These are phyloP conservation scores for Pegoplata infirma DNA, from an alignment of 2,888 invertebrate genomes.

Conservation along the genomic window DNA sequence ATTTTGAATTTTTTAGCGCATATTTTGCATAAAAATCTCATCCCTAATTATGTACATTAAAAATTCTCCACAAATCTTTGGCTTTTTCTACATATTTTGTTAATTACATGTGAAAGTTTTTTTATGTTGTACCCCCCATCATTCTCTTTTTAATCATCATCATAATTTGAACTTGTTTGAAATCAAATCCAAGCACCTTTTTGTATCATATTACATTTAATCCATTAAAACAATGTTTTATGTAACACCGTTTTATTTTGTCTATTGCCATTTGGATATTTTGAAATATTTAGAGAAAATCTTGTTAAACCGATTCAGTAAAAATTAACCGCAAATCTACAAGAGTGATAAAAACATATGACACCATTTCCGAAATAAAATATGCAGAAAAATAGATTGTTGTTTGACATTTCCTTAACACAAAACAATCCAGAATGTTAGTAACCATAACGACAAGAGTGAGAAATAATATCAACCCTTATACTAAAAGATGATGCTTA, in stretches of 20 bases:
- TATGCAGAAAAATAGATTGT: slow-evolving; percentile 38
- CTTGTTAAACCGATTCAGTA: slow-evolving; percentile 60
- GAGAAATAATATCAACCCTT: slow-evolving; percentile 21
- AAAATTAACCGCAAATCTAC: slow-evolving; percentile 60
- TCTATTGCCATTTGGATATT: slow-evolving; percentile 22
- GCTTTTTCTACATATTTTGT: slow-evolving; percentile 5
- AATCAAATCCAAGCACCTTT: not conserved
- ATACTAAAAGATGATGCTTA: not conserved
- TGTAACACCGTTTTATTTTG: slow-evolving; percentile 22
- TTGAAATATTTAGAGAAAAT: slow-evolving; percentile 55
- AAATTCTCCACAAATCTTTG: slow-evolving; percentile 13
- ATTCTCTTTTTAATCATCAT: not conserved
- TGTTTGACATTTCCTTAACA: slow-evolving; percentile 43
- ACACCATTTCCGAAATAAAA: slow-evolving; percentile 61
- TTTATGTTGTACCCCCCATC: not conserved
- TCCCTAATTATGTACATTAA: not conserved
- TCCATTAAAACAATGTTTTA: no score
- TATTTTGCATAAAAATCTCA: no score
- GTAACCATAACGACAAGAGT: slow-evolving; percentile 5
- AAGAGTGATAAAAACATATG: slow-evolving; percentile 67
- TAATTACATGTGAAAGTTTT: slow-evolving; percentile 30
- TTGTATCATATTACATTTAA: slow-evolving; percentile 13
- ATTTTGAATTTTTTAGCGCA: no score
- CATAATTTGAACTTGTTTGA: slow-evolving; percentile 5
- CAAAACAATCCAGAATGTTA: not conserved